These are phyloP conservation scores for Eupithecia pulchellata DNA, from an alignment of 2,888 invertebrate genomes.

Conservation along the genomic window DNA sequence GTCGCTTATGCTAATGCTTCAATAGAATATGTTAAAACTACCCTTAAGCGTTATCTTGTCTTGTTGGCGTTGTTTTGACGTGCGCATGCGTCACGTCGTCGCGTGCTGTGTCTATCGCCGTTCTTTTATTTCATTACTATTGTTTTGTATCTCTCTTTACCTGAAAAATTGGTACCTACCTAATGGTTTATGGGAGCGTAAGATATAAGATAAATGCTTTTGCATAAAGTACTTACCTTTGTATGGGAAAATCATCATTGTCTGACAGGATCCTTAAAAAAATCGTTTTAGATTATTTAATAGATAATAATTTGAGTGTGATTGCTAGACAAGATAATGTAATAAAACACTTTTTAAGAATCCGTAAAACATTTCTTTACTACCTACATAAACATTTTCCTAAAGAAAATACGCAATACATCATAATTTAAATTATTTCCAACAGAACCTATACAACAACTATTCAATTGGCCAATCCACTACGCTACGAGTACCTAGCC, in stretches of 20 bases:
- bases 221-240: neutral
- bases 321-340: too few species aligned
- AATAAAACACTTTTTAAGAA: neutral
- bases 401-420: conserved; percentile 23
- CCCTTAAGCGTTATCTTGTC: conserved; percentile 63
- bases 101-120: conserved; percentile 37
- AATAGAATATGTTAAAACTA: conserved; percentile 69
- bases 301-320: too few species aligned
- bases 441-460: conserved; percentile 58
- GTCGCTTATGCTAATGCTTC: conserved; percentile 72
- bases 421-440: conserved; percentile 50
- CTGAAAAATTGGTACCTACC: neutral
- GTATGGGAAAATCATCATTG: neutral
- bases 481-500: conserved; percentile 63
- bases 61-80: conserved; percentile 48
- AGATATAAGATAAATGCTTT: too few species aligned
- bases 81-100: conserved; percentile 47
- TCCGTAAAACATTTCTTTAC: neutral
- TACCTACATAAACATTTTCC: neutral
- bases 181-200: neutral
- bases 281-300: too few species aligned
- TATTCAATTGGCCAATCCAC: conserved; percentile 65
- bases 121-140: conserved; percentile 35
- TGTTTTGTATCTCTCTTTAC: neutral
- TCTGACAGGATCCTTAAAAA: too few species aligned